Evolutionary conservation across 2,888 invertebrate genomes (phyloP).

Genomic region (Lithodes maja): DNA sequence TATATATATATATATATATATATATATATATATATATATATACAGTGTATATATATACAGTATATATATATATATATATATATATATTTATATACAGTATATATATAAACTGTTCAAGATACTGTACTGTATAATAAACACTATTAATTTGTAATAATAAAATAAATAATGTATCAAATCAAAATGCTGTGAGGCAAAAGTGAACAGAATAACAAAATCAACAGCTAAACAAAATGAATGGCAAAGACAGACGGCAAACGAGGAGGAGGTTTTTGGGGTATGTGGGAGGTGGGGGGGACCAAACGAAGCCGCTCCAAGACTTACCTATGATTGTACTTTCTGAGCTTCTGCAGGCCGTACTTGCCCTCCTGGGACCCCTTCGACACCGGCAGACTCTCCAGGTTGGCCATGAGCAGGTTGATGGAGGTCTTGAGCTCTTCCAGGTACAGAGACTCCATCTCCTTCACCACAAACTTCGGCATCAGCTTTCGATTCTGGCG

Average conservation of each 20-base stretch:
- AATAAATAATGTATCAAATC: not conserved
- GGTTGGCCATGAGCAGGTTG: conserved; percentile 97
- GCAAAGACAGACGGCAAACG: not conserved
- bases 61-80: not conserved
- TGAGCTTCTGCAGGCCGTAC: conserved; percentile 97
- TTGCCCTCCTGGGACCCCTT: conserved; percentile 98
- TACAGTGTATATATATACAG: not conserved
- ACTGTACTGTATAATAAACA: not conserved
- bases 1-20: too few relatives aligned
- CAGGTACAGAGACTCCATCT: conserved; percentile 99
- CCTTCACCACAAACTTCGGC: conserved; percentile 99
- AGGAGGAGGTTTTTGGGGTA: too few relatives aligned
- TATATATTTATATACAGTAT: not conserved
- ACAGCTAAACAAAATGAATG: not conserved
- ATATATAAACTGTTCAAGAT: not conserved
- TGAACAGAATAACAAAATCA: not conserved
- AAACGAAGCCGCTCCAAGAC: conserved; percentile 72
- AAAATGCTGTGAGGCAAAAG: not conserved
- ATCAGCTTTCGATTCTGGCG: conserved; percentile 93
- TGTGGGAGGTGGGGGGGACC: not conserved
- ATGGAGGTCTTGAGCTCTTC: conserved; percentile 98
- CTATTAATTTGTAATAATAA: not conserved
- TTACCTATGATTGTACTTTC: conserved; percentile 98
- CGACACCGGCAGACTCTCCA: conserved; percentile 98
- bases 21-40: not conserved